Base-by-base conservation (phyloP, 2,113 vertebrate species). In the Etia nguti region DNA sequence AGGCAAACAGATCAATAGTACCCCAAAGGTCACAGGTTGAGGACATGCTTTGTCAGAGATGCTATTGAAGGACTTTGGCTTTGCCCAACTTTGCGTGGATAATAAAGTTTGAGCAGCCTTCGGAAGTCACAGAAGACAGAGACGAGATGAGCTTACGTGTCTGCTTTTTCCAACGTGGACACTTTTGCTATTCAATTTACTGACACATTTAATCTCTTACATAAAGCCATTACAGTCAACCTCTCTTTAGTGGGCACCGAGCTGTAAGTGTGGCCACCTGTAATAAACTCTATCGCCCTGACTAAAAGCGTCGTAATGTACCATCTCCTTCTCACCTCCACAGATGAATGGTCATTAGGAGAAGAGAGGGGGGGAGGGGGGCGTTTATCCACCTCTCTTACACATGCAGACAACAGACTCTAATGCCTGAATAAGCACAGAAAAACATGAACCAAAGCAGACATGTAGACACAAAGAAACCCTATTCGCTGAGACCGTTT, bases 271-370 rank as follows among this genome's bases (percentile, higher is more conserved):
- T 85, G 89, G 54, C 88, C 88, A 85, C 87, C 94, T 93, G 86
- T 91, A 89, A 89, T 89, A 85, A 90, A 93, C 79, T 50, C 80
- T 11, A 31, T 85, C 89, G 52, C 55, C 65, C 77, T 1, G 83
- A 77, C 90, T 90, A 88, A 95, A 92, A 95, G 92, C 54, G 4
- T 77, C 3, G 26, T 92, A 91, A 92, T 94, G 91, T 82, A 73
- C 88, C 26, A 13, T 82, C 86, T 88, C 87, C 84, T 77, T 86
- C 88, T 91, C 84, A 89, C 90, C 89, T 87, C 85, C 79, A 60
- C 88, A 90, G 87, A 90, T 52, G 68, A 88, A 75, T 50, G 79
- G 59, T 90, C 90, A 92, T 93, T 90, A 89, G 81, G 80, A 85
- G 46, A 73, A 70, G 18, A 88, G 77, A 4, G 20, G 1, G 38